Evolutionary conservation across 2,113 vertebrate species (phyloP).

Genomic region (Microcebus griseorufus): DNA sequence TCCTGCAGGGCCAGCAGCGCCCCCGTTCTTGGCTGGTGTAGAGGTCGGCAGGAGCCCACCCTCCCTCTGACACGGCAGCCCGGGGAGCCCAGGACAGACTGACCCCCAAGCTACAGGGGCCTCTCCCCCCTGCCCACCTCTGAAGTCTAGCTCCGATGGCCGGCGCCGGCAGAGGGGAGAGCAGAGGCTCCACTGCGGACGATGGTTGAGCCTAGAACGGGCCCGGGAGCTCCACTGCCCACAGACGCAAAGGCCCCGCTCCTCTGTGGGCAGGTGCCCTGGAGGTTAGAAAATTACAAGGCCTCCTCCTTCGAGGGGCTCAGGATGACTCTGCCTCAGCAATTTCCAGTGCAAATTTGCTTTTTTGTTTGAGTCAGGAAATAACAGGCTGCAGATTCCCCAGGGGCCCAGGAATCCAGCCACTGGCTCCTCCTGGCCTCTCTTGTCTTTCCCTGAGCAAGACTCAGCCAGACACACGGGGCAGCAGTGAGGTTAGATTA

Average conservation of each 20-base stretch:
- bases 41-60: neutral
- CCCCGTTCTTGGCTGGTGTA: fast-evolving
- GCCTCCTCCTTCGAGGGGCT: neutral
- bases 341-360: slow-evolving; percentile 46
- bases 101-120: neutral
- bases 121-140: neutral
- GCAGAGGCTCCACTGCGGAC: neutral
- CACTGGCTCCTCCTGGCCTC: slow-evolving; percentile 23
- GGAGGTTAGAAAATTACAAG: neutral
- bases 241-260: neutral
- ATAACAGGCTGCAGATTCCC: slow-evolving; percentile 48
- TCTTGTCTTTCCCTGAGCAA: neutral
- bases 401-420: slow-evolving; percentile 3
- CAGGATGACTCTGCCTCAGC: slow-evolving; percentile 40
- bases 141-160: neutral
- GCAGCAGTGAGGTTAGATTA: neutral
- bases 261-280: neutral
- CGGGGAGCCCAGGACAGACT: neutral
- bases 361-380: slow-evolving; percentile 43
- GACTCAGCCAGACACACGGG: neutral
- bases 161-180: neutral
- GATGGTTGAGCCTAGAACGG: neutral
- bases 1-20: fast-evolving
- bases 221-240: fast-evolving
- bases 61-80: neutral